Percentiles rank a stretch among this genome's conserved stretches.
These are phyloP conservation scores for Antidorcas marsupialis DNA, from an alignment of 2,113 vertebrate species.

Conservation along the genomic window DNA sequence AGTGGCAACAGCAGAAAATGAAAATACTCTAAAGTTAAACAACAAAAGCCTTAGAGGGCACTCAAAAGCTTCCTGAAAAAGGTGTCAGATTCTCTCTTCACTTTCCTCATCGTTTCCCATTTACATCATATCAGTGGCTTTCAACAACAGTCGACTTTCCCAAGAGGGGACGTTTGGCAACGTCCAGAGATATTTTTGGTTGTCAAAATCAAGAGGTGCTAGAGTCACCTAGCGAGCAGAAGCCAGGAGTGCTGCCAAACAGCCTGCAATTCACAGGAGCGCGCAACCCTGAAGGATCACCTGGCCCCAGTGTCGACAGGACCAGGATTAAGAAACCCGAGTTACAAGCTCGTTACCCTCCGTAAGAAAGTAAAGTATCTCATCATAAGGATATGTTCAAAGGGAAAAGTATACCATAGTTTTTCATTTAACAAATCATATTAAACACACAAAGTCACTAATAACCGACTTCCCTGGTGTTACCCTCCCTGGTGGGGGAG, in stretches of 20 bases:
- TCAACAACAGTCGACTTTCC: fast-evolving
- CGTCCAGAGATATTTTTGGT: neutral
- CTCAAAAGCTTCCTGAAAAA: neutral
- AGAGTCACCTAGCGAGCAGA: neutral
- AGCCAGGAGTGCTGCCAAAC: neutral
- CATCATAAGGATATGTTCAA: neutral
- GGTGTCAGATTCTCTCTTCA: neutral
- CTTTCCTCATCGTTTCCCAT: neutral
- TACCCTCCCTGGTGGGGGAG: neutral
- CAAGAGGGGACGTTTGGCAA: fast-evolving
- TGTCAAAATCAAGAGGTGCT: neutral
- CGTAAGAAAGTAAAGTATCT: neutral
- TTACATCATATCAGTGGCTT: neutral
- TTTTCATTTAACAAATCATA: neutral
- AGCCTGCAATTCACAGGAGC: fast-evolving
- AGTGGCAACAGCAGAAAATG: neutral
- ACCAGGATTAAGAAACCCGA: neutral
- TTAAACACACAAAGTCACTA: neutral
- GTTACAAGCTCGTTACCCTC: neutral
- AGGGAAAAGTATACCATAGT: neutral
- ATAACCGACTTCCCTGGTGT: neutral
- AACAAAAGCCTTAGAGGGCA: neutral
- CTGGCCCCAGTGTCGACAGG: neutral
- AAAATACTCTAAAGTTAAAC: neutral
- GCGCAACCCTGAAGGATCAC: too few relatives aligned